Percentiles rank a stretch among this genome's conserved stretches.
Conservation (phyloP, 2,888 invertebrate species). For the Venustoraphidia nigricollis region DNA sequence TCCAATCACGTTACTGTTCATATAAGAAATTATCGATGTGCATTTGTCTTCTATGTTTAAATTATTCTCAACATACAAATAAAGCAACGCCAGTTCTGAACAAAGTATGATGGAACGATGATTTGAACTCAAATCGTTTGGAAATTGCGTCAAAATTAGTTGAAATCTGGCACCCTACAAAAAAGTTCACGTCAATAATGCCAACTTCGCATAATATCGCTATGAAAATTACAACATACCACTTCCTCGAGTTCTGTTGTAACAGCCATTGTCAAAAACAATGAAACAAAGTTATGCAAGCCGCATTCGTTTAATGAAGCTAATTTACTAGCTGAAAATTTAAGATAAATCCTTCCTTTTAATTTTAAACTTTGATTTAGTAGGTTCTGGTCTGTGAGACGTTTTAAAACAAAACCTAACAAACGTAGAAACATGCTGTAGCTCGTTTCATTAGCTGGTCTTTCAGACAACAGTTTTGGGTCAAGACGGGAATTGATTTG, state of each 20-base stretch:
- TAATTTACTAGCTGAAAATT: slow-evolving; percentile 39
- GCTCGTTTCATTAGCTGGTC: slow-evolving; percentile 16
- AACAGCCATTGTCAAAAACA: slow-evolving; percentile 29
- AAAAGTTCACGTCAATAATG: background rate
- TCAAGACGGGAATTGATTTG: slow-evolving; percentile 8
- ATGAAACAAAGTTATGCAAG: slow-evolving; percentile 34
- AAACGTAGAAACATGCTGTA: slow-evolving; percentile 14
- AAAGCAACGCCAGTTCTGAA: slow-evolving; percentile 25
- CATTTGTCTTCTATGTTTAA: slow-evolving; percentile 22
- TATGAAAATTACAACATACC: slow-evolving; percentile 17
- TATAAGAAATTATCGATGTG: slow-evolving; percentile 21
- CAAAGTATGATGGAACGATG: slow-evolving; percentile 23
- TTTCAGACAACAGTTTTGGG: slow-evolving; percentile 19
- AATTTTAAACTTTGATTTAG: slow-evolving; percentile 11
- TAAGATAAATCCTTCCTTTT: slow-evolving; percentile 35
- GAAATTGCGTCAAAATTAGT: slow-evolving; percentile 23
- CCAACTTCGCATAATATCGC: too few relatives aligned
- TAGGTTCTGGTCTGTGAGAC: slow-evolving; percentile 9
- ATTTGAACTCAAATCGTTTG: slow-evolving; percentile 20
- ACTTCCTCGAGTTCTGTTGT: slow-evolving; percentile 27
- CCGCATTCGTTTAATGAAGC: slow-evolving; percentile 35
- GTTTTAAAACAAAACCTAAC: slow-evolving; percentile 12
- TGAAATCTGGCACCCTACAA: slow-evolving; percentile 22
- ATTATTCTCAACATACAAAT: slow-evolving; percentile 23
- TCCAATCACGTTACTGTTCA: slow-evolving; percentile 11